Evolutionary conservation across 2,888 invertebrate genomes (phyloP).

Genomic region (Trichacis sp.): DNA sequence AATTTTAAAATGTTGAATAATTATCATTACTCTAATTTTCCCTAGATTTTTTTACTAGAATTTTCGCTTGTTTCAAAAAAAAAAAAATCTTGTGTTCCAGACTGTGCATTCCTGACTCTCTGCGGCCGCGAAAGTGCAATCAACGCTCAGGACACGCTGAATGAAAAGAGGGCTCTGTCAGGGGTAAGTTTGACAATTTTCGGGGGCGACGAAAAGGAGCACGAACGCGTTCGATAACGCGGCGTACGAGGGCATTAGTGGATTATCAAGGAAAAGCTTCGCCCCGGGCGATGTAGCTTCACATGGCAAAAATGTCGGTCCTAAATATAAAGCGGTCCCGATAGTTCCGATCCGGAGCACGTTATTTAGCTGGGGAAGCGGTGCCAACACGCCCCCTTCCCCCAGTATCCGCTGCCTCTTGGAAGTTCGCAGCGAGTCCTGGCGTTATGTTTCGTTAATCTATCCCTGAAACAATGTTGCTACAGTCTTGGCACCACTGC

Average conservation of each 20-base stretch:
- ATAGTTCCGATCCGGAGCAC: slow-evolving; percentile 54
- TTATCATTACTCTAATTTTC: too few relatives aligned
- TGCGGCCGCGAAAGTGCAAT: slow-evolving; percentile 96
- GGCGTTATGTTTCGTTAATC: slow-evolving; percentile 69
- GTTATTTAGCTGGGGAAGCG: slow-evolving; percentile 63
- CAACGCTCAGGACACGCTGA: slow-evolving; percentile 92
- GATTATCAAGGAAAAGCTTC: not conserved
- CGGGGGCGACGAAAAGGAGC: not conserved
- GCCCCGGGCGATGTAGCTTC: slow-evolving; percentile 12
- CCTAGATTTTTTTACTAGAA: too few relatives aligned
- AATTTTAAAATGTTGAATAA: too few relatives aligned
- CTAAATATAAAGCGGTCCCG: slow-evolving; percentile 42
- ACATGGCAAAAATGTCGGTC: slow-evolving; percentile 36
- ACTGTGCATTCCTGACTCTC: slow-evolving; percentile 99
- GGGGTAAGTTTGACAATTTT: slow-evolving; percentile 82
- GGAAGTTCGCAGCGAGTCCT: slow-evolving; percentile 60
- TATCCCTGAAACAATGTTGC: slow-evolving; percentile 67
- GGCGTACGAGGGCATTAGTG: slow-evolving; percentile 3
- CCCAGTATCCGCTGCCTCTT: slow-evolving; percentile 57
- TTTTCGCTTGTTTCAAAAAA: too few relatives aligned
- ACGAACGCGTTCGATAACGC: not conserved
- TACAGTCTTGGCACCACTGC: slow-evolving; percentile 67
- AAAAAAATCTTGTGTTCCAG: slow-evolving; percentile 73
- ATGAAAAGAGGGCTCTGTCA: slow-evolving; percentile 98
- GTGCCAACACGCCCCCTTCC: slow-evolving; percentile 64